A percentile compares a stretch with the other conserved stretches of the same genome.
Evolutionary conservation across 2,888 invertebrate genomes (phyloP).

Genomic region (Lepidocyrtinus sp.): DNA sequence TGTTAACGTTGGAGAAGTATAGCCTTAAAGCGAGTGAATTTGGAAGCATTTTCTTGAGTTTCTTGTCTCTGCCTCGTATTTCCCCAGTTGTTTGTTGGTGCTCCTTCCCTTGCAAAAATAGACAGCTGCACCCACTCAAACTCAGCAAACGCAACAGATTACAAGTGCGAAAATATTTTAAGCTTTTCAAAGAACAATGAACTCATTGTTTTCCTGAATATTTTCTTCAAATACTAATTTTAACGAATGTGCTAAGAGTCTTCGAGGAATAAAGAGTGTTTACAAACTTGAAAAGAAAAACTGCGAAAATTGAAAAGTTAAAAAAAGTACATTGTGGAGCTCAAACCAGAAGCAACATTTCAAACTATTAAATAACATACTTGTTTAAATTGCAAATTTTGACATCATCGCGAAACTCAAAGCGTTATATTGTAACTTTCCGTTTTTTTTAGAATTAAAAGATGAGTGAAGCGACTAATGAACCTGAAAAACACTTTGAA

Average conservation of each 20-base stretch:
- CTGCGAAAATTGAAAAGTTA: background rate
- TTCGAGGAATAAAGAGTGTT: background rate
- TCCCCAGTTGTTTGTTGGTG: background rate
- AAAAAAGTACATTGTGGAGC: background rate
- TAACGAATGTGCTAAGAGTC: background rate
- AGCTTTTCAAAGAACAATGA: background rate
- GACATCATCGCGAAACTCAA: no score
- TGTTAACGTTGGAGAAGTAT: background rate
- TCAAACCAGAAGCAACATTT: background rate
- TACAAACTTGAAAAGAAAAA: background rate
- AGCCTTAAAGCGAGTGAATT: background rate
- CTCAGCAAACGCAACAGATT: background rate
- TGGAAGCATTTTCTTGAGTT: background rate
- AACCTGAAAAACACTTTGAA: background rate
- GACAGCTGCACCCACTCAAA: background rate
- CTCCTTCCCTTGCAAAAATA: background rate
- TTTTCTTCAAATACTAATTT: background rate
- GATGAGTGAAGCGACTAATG: background rate
- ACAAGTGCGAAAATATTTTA: background rate
- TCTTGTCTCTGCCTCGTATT: background rate
- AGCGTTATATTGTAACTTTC: no score
- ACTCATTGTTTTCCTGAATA: background rate
- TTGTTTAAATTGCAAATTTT: background rate
- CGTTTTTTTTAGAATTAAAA: background rate
- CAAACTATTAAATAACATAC: background rate